phyloP scores from a whole-genome alignment of 2,113 vertebrate species.

The Stictonetta naevosa region DNA sequence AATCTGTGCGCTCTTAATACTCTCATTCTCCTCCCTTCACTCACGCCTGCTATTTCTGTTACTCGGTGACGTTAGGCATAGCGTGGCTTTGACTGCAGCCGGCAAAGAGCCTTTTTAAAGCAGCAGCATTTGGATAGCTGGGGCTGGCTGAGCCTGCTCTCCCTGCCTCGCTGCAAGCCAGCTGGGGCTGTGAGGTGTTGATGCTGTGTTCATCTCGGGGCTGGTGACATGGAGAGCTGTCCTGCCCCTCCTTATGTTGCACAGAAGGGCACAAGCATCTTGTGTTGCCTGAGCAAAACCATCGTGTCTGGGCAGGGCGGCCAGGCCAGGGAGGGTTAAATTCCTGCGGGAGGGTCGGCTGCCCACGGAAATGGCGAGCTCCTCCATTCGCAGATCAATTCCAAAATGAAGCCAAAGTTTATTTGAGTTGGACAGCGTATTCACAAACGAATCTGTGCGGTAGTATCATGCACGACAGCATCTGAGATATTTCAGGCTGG shows the following conservation, averaged over 20 bases:
- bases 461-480: background rate
- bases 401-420: conserved; percentile 12
- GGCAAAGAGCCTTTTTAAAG: conserved; percentile 55
- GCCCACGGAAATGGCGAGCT: background rate
- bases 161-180: background rate
- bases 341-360: background rate
- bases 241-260: rapidly evolving
- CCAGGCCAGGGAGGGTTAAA: conserved; percentile 18
- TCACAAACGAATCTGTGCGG: background rate
- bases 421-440: background rate
- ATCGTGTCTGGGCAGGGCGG: background rate
- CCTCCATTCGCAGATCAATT: background rate
- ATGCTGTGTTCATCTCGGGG: background rate
- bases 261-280: rapidly evolving
- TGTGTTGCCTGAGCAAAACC: rapidly evolving
- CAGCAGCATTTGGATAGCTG: background rate
- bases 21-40: conserved; percentile 62
- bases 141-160: background rate
- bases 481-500: background rate
- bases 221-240: rapidly evolving
- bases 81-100: conserved; percentile 58
- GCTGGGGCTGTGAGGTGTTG: background rate
- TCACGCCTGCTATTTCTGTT: conserved; percentile 72
- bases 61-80: conserved; percentile 55
- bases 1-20: conserved; percentile 67